Conservation (phyloP, 2,888 invertebrate genomes). For the Mythimna pallens region DNA sequence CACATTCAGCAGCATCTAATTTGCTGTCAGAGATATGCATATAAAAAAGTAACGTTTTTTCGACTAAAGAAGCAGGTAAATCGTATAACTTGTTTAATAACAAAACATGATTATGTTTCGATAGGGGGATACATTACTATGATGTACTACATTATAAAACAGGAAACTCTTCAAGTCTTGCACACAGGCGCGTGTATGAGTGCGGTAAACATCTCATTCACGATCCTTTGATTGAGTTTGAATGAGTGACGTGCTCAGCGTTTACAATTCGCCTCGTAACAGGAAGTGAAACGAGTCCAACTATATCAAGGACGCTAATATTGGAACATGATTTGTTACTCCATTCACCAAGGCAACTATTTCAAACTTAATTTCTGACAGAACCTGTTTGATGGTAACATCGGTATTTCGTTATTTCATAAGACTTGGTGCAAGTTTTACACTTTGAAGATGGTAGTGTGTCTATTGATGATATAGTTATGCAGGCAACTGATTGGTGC, state of each 20-base stretch:
- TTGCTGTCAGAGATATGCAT: constrained; percentile 29
- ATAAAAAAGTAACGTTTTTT: constrained; percentile 24
- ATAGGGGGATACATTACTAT: constrained; percentile 53
- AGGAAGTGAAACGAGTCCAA: constrained; percentile 88
- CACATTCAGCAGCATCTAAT: constrained; percentile 5
- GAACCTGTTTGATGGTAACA: constrained; percentile 56
- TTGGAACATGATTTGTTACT: constrained; percentile 79
- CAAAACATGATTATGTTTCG: constrained; percentile 43
- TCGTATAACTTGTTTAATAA: constrained; percentile 43
- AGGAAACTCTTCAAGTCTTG: constrained; percentile 80
- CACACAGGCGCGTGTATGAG: constrained; percentile 72
- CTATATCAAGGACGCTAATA: constrained; percentile 87
- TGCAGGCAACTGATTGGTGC: constrained; percentile 70
- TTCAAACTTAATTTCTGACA: constrained; percentile 62
- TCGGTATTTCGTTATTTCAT: constrained; percentile 49
- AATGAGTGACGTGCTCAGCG: constrained; percentile 88
- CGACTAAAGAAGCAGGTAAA: constrained; percentile 44
- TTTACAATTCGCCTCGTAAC: constrained; percentile 85
- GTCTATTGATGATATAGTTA: constrained; percentile 27
- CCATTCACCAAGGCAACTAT: constrained; percentile 67
- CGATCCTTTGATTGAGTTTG: constrained; percentile 88
- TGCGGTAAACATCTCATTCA: constrained; percentile 88
- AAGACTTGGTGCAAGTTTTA: constrained; percentile 24
- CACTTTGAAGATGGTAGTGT: constrained; percentile 17
- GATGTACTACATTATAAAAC: constrained; percentile 71